Conservation (phyloP, 2,797 vertebrate genomes). For the Chelon labrosus region DNA sequence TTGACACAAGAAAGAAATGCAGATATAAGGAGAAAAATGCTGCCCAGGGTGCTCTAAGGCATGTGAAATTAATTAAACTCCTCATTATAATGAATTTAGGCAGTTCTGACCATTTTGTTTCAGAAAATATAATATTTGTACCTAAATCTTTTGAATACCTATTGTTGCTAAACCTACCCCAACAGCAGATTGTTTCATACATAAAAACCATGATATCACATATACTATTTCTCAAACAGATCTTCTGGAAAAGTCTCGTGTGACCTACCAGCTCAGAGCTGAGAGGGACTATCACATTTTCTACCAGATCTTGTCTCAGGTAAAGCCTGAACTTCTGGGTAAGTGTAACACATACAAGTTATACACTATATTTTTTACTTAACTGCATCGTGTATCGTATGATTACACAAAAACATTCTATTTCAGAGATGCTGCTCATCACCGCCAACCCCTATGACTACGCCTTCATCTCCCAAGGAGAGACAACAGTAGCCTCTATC, state of each 20-base stretch:
- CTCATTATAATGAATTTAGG: not conserved
- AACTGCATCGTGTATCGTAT: no score
- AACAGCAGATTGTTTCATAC: no score
- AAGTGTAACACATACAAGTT: conserved; percentile 19
- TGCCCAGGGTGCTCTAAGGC: not conserved
- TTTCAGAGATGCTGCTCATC: conserved; percentile 86
- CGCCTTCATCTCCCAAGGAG: conserved; percentile 86
- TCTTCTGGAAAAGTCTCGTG: conserved; percentile 91
- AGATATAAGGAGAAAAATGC: no score
- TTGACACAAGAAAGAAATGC: no score
- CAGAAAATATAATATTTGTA: no score
- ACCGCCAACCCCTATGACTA: conserved; percentile 95
- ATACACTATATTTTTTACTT: not conserved
- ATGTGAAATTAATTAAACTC: not conserved
- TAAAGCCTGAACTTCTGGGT: conserved; percentile 92
- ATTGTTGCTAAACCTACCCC: no score
- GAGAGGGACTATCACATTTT: conserved; percentile 93
- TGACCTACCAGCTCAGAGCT: conserved; percentile 89
- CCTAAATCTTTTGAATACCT: no score
- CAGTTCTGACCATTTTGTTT: no score
- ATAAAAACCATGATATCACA: not conserved
- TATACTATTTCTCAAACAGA: conserved; percentile 72
- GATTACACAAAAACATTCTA: no score
- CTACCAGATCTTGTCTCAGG: conserved; percentile 92
- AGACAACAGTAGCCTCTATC: conserved; percentile 91